Evolutionary conservation across 2,113 vertebrate genomes (phyloP).

Genomic region (Heteronetta atricapilla): DNA sequence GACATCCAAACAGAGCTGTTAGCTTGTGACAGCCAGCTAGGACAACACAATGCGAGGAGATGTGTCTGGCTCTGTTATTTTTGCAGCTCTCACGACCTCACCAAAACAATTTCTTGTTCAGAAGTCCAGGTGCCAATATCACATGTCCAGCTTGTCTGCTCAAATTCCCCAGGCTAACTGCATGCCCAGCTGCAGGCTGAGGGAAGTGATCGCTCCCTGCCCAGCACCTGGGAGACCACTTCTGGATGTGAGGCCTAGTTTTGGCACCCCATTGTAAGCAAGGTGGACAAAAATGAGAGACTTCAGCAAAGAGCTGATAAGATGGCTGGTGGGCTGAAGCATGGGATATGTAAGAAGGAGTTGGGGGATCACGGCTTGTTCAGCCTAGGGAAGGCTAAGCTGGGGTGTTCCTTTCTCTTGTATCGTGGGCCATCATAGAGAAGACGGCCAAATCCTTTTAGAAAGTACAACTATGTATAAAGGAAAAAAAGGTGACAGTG

Average conservation of each 20-base stretch:
- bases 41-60: background rate
- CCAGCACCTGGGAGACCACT: background rate
- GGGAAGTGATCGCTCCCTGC: background rate
- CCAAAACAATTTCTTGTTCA: background rate
- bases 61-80: background rate
- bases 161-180: background rate
- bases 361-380: background rate
- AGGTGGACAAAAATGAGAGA: background rate
- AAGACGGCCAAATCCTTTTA: background rate
- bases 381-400: background rate
- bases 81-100: background rate
- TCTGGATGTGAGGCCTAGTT: fast-evolving
- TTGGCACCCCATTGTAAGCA: background rate
- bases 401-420: background rate
- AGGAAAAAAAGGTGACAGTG: background rate
- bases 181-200: background rate
- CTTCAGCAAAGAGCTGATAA: background rate
- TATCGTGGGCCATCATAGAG: background rate
- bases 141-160: fast-evolving
- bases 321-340: background rate
- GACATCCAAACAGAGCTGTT: background rate
- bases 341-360: background rate
- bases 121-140: background rate
- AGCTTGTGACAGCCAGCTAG: background rate
- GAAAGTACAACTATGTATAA: background rate